Base-by-base conservation (phyloP, 2,113 vertebrate species). In the Brachyistius frenatus region DNA sequence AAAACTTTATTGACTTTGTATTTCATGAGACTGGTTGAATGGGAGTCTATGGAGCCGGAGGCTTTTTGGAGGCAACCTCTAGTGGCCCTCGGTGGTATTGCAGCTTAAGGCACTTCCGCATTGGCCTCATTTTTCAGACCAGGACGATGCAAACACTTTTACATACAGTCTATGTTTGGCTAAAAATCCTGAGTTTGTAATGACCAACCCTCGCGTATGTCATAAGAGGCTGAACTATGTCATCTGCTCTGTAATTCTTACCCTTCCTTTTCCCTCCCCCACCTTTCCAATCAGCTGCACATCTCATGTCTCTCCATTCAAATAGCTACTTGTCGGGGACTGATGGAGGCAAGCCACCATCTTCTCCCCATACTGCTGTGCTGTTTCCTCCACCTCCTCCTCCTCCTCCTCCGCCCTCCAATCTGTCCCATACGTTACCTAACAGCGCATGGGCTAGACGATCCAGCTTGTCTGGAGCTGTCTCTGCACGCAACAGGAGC, bases 351-450 rank as follows among this genome's bases (percentile, higher is more conserved):
- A 74, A 46, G 68, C 50, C 14, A 2, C 46, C 2, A 5, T 78
- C 75, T 37, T 63, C 50, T 61, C 52, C 71, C 60, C 76, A 36
- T 55, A 4, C 39, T 61, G 52, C 66, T 55, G 50, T 13, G 11
- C 15, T 41, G 60, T 58, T 76, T 75, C 72, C 61, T 77, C 44
- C 60, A 49, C 68, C 55, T 68, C 54, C 53, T 84, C 78, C 73
- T 69, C 68, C 55, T 68, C 54, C 53, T 84, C 69, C 70, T 3
- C 65, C 70, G 5, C 65, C 72, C 49, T 80, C 50, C 71, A 33
- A 64, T 76, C 55, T 64, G 65, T 89, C 89, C 87, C 88, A 86
- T 87, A 86, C 75, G 15, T 92, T 89, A 87, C 81, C 81, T 86
- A 88, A 68, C 78, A 83, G 71, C 52, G n/a, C 37, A 44, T 10